Conservation (phyloP, 2,113 vertebrate genomes). For the Antechinus stuartii region DNA sequence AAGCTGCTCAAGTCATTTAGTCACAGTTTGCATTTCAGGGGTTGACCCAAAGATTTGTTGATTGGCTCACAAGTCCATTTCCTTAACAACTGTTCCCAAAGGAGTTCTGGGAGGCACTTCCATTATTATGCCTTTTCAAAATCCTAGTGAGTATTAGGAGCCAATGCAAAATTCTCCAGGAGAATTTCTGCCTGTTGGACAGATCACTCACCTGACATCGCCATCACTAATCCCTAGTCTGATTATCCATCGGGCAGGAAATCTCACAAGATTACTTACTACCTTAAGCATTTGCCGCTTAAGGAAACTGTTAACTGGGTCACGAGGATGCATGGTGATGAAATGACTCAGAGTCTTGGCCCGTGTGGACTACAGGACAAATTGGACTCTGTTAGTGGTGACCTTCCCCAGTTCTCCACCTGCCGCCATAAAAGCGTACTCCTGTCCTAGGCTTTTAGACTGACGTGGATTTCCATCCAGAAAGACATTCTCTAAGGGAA, state of each 20-base stretch:
- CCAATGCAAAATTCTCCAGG: not conserved
- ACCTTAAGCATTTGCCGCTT: not conserved
- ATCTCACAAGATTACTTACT: not conserved
- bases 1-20: not conserved
- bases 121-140: not conserved
- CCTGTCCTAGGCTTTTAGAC: not conserved
- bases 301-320: not conserved
- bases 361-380: not conserved
- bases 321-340: accelerated
- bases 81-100: not conserved
- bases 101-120: not conserved
- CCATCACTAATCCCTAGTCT: not conserved
- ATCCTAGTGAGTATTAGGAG: not conserved
- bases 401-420: not conserved
- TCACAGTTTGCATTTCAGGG: not conserved
- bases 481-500: not conserved
- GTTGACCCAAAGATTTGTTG: not conserved
- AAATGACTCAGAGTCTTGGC: not conserved
- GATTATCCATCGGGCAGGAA: not conserved
- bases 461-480: not conserved
- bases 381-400: not conserved
- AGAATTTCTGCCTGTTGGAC: not conserved
- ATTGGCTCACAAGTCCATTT: not conserved
- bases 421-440: not conserved
- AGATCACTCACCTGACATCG: not conserved